These are phyloP conservation scores for Cepaea nemoralis DNA, from an alignment of 1,140 invertebrate species.

Conservation along the genomic window DNA sequence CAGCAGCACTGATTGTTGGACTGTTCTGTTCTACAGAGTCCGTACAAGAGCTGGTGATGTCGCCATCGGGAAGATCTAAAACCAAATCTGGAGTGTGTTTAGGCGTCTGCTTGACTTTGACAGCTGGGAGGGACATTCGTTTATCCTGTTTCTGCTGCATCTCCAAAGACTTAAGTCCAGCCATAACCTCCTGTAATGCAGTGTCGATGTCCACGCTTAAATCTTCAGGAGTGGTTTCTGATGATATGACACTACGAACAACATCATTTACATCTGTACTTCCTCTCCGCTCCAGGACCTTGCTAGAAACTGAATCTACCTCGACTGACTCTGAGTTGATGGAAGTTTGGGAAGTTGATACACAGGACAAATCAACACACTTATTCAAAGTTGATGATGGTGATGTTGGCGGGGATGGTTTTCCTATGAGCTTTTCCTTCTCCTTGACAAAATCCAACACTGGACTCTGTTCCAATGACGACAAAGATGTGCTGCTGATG, in stretches of 20 bases:
- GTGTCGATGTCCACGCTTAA: constrained; percentile 66
- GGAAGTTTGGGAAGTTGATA: constrained; percentile 3
- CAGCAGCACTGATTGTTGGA: constrained; percentile 63
- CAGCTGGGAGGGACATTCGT: constrained; percentile 66
- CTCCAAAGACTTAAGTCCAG: constrained; percentile 65
- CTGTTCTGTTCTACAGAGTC: constrained; percentile 59
- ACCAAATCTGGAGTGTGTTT: constrained; percentile 88
- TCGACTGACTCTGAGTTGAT: not conserved
- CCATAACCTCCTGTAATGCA: constrained; percentile 69
- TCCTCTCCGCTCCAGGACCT: not conserved
- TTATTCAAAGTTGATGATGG: constrained; percentile 19
- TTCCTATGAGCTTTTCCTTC: not conserved
- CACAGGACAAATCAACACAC: constrained; percentile 1
- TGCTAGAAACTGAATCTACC: constrained; percentile 16
- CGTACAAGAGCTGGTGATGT: constrained; percentile 52
- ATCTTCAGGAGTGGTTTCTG: constrained; percentile 60
- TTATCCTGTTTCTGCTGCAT: constrained; percentile 65
- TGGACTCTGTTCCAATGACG: constrained; percentile 32
- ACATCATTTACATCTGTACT: not conserved
- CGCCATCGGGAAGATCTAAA: constrained; percentile 81
- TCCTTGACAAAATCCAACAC: constrained; percentile 36
- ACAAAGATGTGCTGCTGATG: constrained; percentile 1
- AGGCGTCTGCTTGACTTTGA: constrained; percentile 68
- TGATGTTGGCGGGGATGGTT: constrained; percentile 18
- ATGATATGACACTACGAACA: not conserved